Evolutionary conservation across 2,888 invertebrate genomes (phyloP).

Genomic region (Apodemia hepburni): DNA sequence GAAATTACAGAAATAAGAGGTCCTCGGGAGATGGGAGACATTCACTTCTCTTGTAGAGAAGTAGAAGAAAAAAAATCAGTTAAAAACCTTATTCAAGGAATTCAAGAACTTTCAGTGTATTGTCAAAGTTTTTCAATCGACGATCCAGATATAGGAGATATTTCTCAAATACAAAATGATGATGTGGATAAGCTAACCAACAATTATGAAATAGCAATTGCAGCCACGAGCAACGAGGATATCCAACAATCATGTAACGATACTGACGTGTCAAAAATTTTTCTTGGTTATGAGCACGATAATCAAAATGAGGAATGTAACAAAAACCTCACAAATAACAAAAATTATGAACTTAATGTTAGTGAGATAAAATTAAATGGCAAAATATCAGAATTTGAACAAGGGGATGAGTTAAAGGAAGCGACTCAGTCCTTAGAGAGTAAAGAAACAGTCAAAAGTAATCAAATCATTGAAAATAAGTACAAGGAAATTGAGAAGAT

Average conservation of each 20-base stretch:
- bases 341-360: no score
- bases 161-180: background rate
- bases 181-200: background rate
- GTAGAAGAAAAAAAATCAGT: background rate
- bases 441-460: background rate
- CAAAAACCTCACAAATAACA: no score
- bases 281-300: no score
- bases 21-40: background rate
- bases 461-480: background rate
- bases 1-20: background rate
- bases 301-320: no score
- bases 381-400: no score
- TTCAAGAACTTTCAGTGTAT: background rate
- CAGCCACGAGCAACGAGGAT: background rate
- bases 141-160: background rate
- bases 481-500: background rate
- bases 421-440: no score
- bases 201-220: background rate
- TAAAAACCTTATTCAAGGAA: slow-evolving; percentile 1
- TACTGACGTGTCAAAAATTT: no score
- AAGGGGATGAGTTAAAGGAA: no score
- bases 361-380: no score
- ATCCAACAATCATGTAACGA: background rate
- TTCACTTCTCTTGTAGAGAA: background rate
- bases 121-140: background rate